Evolutionary conservation across 2,888 invertebrate species (phyloP), one percentile per base, ranked within the genome.

Genomic region (Protodeltote pygarga): DNA sequence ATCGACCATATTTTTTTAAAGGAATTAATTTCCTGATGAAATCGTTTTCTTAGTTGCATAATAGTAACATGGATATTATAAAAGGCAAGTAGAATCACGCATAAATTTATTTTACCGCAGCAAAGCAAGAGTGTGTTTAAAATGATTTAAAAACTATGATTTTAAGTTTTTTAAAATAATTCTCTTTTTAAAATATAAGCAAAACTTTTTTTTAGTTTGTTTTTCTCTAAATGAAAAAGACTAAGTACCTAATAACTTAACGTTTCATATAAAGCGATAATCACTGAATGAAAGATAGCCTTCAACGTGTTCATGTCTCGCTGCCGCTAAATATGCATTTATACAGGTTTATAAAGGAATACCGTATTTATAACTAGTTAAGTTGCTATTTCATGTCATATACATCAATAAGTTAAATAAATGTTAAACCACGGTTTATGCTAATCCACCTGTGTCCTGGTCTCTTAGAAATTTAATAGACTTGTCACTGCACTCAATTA

Each of bases 341-440:
- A 40, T 53, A 45, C 34, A 45, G 48, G 65, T 60, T 55, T 60
- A 52, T 39, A 48, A 61, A 61, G 53, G 55, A 37, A 72, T 49
- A 42, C 41, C 66, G 53, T 48, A 63, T 55, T 42, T 42, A 51
- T 33, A 51, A 55, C 63, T 55, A 34, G 41, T 59, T 63, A 31
- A 46, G n/a, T n/a, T n/a, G n/a, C n/a, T 39, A 39, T 19, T 64
- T 35, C 42, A 33, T 37, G 45, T 67, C 52, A 53, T 51, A 69
- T 64, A 55, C 68, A 77, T 79, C 79, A 82, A 80, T 79, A 73
- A 78, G 72, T 67, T 70, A 73, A 81, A 81, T 81, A 73, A 81
- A 81, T 81, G 80, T 73, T 58, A 71, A n/a, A 72, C 73, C 80
- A 79, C 76, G 78, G 77, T 80, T 78, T 76, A 82, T 80, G 79